Conservation (phyloP, 1,140 invertebrate genomes). For the Drosophila pectinifera region DNA sequence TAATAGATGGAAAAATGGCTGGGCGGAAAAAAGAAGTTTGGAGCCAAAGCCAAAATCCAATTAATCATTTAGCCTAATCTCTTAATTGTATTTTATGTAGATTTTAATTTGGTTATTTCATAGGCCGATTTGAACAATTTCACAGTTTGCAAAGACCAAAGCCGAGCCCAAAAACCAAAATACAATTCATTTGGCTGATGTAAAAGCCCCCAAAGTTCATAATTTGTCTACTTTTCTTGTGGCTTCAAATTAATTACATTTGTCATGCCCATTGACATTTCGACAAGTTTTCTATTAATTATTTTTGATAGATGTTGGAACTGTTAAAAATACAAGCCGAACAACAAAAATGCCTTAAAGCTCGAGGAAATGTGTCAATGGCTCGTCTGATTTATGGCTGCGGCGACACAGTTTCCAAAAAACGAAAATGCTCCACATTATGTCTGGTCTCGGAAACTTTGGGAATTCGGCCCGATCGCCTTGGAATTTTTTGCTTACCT, state of each 20-base stretch:
- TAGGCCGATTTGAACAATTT: slow-evolving; percentile 80
- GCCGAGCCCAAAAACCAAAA: slow-evolving; percentile 40
- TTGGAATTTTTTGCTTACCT: slow-evolving; percentile 62
- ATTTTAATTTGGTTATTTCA: slow-evolving; percentile 79
- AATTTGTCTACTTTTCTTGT: slow-evolving; percentile 71
- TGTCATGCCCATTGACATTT: slow-evolving; percentile 80
- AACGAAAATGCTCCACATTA: slow-evolving; percentile 67
- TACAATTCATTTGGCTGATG: slow-evolving; percentile 36
- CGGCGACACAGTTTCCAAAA: slow-evolving; percentile 68
- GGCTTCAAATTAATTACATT: slow-evolving; percentile 77
- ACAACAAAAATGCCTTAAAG: slow-evolving; percentile 34
- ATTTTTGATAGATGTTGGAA: slow-evolving; percentile 76
- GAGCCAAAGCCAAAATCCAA: slow-evolving; percentile 58
- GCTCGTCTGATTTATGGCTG: slow-evolving; percentile 67
- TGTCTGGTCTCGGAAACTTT: slow-evolving; percentile 17
- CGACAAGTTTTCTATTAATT: slow-evolving; percentile 83
- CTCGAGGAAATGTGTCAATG: slow-evolving; percentile 60
- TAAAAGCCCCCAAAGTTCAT: slow-evolving; percentile 50
- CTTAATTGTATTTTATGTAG: slow-evolving; percentile 79
- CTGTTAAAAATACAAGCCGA: slow-evolving; percentile 33
- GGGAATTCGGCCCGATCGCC: slow-evolving; percentile 28
- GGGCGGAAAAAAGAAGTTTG: slow-evolving; percentile 22
- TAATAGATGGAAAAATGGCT: slow-evolving; percentile 29
- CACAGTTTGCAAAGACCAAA: slow-evolving; percentile 65
- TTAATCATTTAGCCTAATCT: slow-evolving; percentile 78